phyloP scores from a whole-genome alignment of 2,888 invertebrate genomes.

The Mongoloraphidia duomilia region DNA sequence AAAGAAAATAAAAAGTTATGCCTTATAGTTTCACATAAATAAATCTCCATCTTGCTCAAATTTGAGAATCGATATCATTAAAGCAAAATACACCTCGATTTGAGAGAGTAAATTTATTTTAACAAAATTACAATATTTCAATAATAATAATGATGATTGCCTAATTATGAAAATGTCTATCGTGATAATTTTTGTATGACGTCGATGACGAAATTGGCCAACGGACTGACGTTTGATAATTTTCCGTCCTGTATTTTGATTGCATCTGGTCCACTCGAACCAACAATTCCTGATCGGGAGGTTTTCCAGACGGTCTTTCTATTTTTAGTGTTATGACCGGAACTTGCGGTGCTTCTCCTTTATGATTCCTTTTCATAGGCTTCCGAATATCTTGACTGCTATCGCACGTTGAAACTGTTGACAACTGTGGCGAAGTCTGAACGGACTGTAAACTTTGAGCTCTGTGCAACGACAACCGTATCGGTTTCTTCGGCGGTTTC shows the following conservation, averaged over 20 bases:
- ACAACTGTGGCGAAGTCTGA: slow-evolving; percentile 25
- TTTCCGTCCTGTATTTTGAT: not conserved
- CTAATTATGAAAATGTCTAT: no score
- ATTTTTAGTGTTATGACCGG: slow-evolving; percentile 2
- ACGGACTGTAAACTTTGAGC: slow-evolving; percentile 71
- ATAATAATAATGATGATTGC: no score
- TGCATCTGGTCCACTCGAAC: no score
- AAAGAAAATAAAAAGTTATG: no score
- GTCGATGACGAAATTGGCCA: slow-evolving; percentile 1
- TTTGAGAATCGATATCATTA: no score
- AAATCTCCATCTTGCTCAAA: no score
- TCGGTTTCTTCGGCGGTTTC: slow-evolving; percentile 72
- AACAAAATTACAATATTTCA: no score
- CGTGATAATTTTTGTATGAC: no score
- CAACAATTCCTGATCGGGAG: not conserved
- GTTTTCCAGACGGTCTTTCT: slow-evolving; percentile 1
- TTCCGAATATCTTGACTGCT: slow-evolving; percentile 26
- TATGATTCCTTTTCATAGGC: slow-evolving; percentile 45
- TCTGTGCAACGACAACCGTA: slow-evolving; percentile 67
- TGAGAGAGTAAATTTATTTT: no score
- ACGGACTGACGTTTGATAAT: slow-evolving; percentile 2
- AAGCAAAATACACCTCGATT: no score
- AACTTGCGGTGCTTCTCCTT: slow-evolving; percentile 30
- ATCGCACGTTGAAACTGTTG: slow-evolving; percentile 16
- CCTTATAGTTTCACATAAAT: no score